Evolutionary conservation across 92 coral and sea anemone species (phyloP).

Genomic region (Pocillopora meandrina): DNA sequence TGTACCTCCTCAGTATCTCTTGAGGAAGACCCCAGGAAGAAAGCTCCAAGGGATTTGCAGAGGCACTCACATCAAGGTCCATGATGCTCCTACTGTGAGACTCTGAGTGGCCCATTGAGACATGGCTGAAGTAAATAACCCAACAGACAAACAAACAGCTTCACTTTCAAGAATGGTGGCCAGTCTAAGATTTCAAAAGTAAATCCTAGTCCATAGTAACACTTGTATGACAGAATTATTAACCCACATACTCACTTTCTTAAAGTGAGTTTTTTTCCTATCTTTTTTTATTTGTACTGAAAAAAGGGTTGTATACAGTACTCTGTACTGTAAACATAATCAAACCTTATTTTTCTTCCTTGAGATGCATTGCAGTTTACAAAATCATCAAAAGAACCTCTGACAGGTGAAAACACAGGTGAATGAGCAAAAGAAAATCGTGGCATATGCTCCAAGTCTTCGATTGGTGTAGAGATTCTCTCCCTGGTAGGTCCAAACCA

Average conservation of each 20-base stretch:
- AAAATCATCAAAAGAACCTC: slow-evolving; percentile 29
- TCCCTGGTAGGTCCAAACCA: slow-evolving; percentile 55
- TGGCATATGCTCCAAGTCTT: slow-evolving; percentile 59
- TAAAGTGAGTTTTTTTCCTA: too few relatives aligned
- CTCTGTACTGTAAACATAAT: neutral
- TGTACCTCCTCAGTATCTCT: slow-evolving; percentile 71
- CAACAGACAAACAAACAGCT: neutral
- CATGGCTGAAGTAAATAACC: slow-evolving; percentile 5
- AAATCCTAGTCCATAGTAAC: too few relatives aligned
- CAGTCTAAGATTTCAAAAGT: neutral
- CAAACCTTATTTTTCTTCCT: slow-evolving; percentile 16
- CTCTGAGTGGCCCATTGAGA: neutral
- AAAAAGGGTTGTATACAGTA: too few relatives aligned
- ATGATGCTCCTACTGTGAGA: slow-evolving; percentile 43
- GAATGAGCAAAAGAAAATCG: slow-evolving; percentile 65
- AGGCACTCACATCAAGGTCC: slow-evolving; percentile 47
- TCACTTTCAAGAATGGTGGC: neutral
- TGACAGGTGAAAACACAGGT: slow-evolving; percentile 83
- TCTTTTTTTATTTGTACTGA: too few relatives aligned
- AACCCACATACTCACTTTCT: too few relatives aligned
- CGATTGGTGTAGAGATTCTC: slow-evolving; percentile 88
- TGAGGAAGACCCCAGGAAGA: slow-evolving; percentile 96
- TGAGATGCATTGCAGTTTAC: slow-evolving; percentile 8
- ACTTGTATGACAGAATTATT: too few relatives aligned
- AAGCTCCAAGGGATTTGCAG: slow-evolving; percentile 63